Conservation (phyloP, 2,797 vertebrate genomes). For the Champsocephalus gunnari region DNA sequence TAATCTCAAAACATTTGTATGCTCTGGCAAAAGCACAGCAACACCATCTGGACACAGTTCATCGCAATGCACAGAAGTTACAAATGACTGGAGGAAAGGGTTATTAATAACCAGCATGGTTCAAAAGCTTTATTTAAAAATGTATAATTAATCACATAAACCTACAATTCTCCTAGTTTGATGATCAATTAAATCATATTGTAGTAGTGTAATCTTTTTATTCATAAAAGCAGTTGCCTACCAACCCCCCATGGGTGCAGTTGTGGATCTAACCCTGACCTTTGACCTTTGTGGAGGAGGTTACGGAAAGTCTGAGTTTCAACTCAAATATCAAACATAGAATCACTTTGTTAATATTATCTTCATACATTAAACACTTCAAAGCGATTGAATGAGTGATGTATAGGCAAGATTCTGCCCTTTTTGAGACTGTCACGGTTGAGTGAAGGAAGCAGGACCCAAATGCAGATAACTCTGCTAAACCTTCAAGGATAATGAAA, state of each 20-base stretch:
- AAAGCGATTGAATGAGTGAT: conserved; percentile 19
- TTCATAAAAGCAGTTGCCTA: conserved; percentile 1
- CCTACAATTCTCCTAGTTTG: background rate
- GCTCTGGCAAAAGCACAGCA: background rate
- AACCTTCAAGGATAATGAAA: no score
- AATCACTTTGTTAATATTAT: conserved; percentile 27
- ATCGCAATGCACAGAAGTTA: background rate
- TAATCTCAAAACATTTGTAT: no score
- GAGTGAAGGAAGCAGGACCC: no score
- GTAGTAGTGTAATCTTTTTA: conserved; percentile 12
- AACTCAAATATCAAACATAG: conserved; percentile 41
- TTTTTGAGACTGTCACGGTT: background rate
- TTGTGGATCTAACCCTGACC: conserved; percentile 24
- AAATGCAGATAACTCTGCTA: no score
- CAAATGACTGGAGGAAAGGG: background rate
- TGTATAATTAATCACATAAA: background rate
- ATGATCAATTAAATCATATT: background rate
- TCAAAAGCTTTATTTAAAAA: background rate
- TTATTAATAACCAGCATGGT: background rate
- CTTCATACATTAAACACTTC: conserved; percentile 45
- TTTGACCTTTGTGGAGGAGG: conserved; percentile 42
- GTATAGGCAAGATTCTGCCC: conserved; percentile 36
- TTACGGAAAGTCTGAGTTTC: conserved; percentile 34
- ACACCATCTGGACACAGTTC: conserved; percentile 10
- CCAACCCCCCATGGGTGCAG: conserved; percentile 16